These are phyloP conservation scores for Martes martes DNA, from an alignment of 2,113 vertebrate genomes.

Conservation along the genomic window DNA sequence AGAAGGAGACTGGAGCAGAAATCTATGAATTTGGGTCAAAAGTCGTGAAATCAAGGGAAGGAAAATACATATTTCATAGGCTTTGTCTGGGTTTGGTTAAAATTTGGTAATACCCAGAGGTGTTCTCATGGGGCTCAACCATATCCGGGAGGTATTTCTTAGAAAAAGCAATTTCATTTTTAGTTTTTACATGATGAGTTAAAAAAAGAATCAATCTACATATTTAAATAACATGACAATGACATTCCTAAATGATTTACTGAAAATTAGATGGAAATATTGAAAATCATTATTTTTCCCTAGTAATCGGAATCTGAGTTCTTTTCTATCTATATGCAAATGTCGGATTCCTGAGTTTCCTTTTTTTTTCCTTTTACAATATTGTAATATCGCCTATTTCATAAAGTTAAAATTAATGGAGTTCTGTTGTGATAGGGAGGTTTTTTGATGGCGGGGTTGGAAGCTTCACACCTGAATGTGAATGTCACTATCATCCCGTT, in stretches of 20 bases:
- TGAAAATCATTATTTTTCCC: slow-evolving; percentile 53
- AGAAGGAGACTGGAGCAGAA: not conserved
- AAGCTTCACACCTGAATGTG: not conserved
- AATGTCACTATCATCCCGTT: not conserved
- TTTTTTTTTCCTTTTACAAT: not conserved
- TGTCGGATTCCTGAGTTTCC: not conserved
- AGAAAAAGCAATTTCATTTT: not conserved
- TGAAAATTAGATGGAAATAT: slow-evolving; percentile 44
- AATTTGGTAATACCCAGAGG: not conserved
- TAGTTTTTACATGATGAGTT: not conserved
- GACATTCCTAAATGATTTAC: slow-evolving; percentile 36
- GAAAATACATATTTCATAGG: not conserved
- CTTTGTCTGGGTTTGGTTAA: not conserved
- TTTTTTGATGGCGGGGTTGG: not conserved
- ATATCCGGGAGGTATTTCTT: not conserved
- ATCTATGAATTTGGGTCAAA: not conserved
- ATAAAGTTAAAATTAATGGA: slow-evolving; percentile 38
- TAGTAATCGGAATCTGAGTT: not conserved
- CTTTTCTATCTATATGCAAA: slow-evolving; percentile 67
- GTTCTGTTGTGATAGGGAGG: not conserved
- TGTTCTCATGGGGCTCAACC: not conserved
- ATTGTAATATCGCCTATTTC: slow-evolving; percentile 29
- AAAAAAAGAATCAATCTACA: not conserved
- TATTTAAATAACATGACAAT: not conserved
- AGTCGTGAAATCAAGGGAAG: not conserved